These are phyloP conservation scores for Scaptomyza montana DNA, from an alignment of 1,140 invertebrate genomes.

Conservation along the genomic window DNA sequence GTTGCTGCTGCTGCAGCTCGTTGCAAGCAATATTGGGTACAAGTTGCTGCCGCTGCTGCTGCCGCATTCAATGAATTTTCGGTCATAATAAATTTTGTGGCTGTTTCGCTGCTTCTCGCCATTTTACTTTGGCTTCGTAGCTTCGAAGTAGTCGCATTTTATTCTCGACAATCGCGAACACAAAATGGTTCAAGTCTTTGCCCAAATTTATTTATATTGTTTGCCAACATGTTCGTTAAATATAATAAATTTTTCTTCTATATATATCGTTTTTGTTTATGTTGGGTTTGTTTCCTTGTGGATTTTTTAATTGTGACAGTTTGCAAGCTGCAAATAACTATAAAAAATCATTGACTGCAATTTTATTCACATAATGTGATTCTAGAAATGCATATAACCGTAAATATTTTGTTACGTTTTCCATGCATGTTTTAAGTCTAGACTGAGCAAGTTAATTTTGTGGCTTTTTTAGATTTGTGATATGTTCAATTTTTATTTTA, in stretches of 20 bases:
- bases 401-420: too few species aligned
- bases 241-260: slow-evolving; percentile 63
- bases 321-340: background rate
- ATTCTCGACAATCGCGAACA: slow-evolving; percentile 11
- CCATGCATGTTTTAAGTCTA: too few species aligned
- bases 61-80: slow-evolving; percentile 64
- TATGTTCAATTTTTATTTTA: too few species aligned
- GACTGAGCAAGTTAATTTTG: too few species aligned
- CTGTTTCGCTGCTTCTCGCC: slow-evolving; percentile 44
- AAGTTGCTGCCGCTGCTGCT: slow-evolving; percentile 50
- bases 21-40: slow-evolving; percentile 3
- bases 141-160: background rate
- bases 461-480: too few species aligned
- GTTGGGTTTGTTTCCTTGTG: slow-evolving; percentile 19
- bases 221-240: slow-evolving; percentile 67
- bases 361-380: background rate
- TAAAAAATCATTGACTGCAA: background rate
- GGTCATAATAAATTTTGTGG: slow-evolving; percentile 62
- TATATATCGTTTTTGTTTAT: background rate
- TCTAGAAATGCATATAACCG: background rate
- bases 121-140: slow-evolving; percentile 11
- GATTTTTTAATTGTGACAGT: slow-evolving; percentile 43
- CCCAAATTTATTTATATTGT: slow-evolving; percentile 63
- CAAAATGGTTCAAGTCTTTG: slow-evolving; percentile 25
- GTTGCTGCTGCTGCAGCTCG: slow-evolving; percentile 32